phyloP scores from a whole-genome alignment of 2,113 vertebrate genomes.

The Indri indri region DNA sequence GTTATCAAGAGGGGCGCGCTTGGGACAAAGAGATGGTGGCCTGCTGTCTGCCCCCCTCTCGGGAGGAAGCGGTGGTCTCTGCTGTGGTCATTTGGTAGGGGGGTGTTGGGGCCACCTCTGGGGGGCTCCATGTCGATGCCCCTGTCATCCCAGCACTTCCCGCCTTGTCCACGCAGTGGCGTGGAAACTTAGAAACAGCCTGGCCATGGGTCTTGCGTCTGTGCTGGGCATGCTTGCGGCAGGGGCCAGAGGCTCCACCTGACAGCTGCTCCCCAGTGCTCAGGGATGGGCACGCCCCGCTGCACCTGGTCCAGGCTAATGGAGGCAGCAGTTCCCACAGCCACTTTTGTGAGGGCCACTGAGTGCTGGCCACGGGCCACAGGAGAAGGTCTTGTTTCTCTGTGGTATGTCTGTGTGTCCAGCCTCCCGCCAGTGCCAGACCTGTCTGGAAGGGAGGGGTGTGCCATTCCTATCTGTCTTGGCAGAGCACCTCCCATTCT shows the following conservation, averaged over 20 bases:
- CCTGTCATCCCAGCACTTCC: neutral
- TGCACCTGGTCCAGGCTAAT: neutral
- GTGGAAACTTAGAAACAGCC: neutral
- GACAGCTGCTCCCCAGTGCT: neutral
- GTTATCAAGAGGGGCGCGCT: rapidly evolving
- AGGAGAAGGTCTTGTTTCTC: neutral
- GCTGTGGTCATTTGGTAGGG: neutral
- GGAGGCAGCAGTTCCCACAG: neutral
- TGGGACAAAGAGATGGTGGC: neutral
- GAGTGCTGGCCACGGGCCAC: neutral
- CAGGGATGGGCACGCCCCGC: neutral
- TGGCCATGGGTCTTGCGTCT: neutral
- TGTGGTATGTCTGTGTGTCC: too few species aligned
- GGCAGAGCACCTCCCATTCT: neutral
- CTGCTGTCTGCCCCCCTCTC: neutral
- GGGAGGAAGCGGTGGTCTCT: neutral
- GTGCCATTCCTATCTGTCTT: neutral
- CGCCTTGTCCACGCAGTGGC: neutral
- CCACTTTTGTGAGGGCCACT: neutral
- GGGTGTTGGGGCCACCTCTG: neutral
- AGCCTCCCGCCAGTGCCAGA: neutral
- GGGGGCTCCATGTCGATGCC: rapidly evolving
- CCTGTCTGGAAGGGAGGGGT: neutral
- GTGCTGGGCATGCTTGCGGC: rapidly evolving
- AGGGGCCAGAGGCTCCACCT: neutral